Conservation (phyloP, 2,113 vertebrate genomes). For the Naja naja region DNA sequence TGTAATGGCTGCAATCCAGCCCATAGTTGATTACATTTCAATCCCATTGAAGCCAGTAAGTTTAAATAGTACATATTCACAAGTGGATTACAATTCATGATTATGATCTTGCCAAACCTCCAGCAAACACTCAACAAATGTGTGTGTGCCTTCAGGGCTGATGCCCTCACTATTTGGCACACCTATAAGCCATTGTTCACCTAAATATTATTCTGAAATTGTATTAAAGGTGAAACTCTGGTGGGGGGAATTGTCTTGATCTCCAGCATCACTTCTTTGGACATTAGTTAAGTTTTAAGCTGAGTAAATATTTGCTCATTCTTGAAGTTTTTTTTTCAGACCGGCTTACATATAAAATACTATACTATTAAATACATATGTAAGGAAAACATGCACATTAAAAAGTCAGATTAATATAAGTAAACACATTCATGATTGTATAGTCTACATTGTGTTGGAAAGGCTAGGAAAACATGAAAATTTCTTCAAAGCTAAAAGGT, state of each 20-base stretch:
- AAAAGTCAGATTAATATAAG: background rate
- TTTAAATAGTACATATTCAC: background rate
- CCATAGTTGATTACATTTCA: background rate
- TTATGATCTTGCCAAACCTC: background rate
- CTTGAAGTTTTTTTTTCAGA: background rate
- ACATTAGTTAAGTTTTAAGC: background rate
- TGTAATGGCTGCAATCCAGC: slow-evolving; percentile 47
- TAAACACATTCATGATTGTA: background rate
- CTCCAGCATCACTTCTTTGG: background rate
- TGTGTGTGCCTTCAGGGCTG: background rate
- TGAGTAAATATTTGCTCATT: background rate
- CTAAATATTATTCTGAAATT: background rate
- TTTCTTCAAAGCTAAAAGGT: background rate
- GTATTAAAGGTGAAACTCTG: background rate
- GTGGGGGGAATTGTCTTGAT: background rate
- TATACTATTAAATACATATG: background rate
- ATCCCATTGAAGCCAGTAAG: background rate
- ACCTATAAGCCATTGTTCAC: background rate
- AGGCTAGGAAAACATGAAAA: background rate
- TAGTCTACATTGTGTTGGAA: background rate
- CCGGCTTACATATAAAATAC: background rate
- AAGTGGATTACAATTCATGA: background rate
- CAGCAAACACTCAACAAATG: background rate
- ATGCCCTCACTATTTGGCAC: background rate
- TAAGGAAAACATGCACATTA: background rate